These are phyloP conservation scores for Oriolus oriolus DNA, from an alignment of 2,113 vertebrate genomes.

Conservation along the genomic window DNA sequence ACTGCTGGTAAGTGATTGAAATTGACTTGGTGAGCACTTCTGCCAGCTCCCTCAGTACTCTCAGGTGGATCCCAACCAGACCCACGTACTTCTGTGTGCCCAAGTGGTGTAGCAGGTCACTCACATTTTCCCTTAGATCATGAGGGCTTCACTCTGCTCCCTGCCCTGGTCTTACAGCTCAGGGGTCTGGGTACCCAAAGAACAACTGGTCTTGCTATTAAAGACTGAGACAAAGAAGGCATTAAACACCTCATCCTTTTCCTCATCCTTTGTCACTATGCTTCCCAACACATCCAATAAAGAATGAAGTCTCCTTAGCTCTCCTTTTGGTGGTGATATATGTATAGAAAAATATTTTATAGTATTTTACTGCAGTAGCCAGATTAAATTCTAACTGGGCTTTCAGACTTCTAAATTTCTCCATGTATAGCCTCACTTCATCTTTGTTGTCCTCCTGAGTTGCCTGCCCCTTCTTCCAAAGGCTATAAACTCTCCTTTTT, in stretches of 20 bases:
- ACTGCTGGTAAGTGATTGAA: background rate
- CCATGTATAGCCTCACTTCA: background rate
- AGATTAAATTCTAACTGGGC: background rate
- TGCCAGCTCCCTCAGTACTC: no score
- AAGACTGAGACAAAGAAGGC: background rate
- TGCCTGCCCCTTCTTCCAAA: background rate
- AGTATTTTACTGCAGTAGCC: background rate
- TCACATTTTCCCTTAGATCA: background rate
- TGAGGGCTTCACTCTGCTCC: background rate
- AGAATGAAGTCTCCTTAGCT: background rate
- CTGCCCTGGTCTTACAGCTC: background rate
- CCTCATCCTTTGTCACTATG: background rate
- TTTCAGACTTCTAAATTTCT: background rate
- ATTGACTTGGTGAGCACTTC: background rate
- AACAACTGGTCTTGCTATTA: background rate
- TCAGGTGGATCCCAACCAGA: background rate
- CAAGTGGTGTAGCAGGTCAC: background rate
- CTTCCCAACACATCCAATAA: background rate
- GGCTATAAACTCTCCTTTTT: background rate
- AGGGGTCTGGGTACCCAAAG: background rate
- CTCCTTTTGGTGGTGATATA: background rate
- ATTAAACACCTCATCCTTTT: background rate
- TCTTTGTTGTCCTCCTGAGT: background rate
- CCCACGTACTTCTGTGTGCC: background rate
- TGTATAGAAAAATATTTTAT: background rate